These are phyloP conservation scores for Acridotheres tristis DNA, from an alignment of 2,797 vertebrate genomes.

Conservation along the genomic window DNA sequence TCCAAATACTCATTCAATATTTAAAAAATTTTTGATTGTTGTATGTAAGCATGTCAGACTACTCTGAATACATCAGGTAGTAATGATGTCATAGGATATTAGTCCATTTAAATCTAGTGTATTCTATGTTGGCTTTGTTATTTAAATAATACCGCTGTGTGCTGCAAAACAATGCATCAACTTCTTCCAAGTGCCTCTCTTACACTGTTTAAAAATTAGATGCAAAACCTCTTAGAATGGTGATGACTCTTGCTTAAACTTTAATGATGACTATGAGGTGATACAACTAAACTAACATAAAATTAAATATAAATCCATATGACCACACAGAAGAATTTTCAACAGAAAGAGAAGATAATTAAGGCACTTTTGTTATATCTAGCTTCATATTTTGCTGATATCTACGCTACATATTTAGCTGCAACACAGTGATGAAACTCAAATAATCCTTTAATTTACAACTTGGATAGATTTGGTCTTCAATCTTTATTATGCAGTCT, in stretches of 20 bases:
- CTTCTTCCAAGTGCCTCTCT: neutral
- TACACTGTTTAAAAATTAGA: neutral
- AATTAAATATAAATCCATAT: neutral
- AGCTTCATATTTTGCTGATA: neutral
- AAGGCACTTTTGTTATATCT: slow-evolving; percentile 13
- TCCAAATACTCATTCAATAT: neutral
- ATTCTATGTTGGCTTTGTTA: neutral
- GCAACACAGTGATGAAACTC: neutral
- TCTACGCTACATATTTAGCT: neutral
- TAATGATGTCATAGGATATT: neutral
- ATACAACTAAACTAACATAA: neutral
- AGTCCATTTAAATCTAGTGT: neutral
- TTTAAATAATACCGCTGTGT: neutral
- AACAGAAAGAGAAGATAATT: neutral
- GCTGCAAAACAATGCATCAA: neutral
- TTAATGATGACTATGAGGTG: neutral
- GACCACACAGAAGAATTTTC: neutral
- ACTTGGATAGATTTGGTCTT: neutral
- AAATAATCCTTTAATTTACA: slow-evolving; percentile 3
- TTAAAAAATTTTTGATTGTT: neutral
- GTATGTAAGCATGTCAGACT: neutral
- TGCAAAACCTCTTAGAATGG: neutral
- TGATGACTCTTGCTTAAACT: neutral
- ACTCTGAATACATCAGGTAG: neutral
- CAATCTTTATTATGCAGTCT: slow-evolving; percentile 31